A percentile compares a stretch with the other conserved stretches of the same genome.
Evolutionary conservation across 2,797 vertebrate species (phyloP).

Genomic region (Gambelia wislizenii): DNA sequence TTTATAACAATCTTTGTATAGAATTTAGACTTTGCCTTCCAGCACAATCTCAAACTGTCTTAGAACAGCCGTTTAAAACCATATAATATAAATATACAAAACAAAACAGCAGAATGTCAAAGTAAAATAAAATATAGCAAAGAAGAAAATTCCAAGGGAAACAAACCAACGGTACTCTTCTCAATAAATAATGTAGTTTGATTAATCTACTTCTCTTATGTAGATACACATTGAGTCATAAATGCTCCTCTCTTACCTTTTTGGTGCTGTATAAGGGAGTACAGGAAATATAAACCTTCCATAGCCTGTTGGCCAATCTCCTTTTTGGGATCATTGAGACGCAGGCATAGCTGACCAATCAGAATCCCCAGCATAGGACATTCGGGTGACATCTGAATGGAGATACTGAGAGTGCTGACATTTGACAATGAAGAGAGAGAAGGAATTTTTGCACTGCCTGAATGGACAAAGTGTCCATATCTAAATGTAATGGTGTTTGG

Average conservation of each 20-base stretch:
- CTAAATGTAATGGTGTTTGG: background rate
- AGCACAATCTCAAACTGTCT: background rate
- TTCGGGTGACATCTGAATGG: slow-evolving; percentile 52
- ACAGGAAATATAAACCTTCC: slow-evolving; percentile 64
- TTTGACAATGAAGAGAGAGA: background rate
- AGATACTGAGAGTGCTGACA: background rate
- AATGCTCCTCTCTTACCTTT: slow-evolving; percentile 51
- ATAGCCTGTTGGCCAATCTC: slow-evolving; percentile 61
- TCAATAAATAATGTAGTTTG: background rate
- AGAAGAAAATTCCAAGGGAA: background rate
- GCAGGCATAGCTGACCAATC: slow-evolving; percentile 65
- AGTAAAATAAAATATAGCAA: background rate
- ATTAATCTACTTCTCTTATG: background rate
- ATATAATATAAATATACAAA: background rate
- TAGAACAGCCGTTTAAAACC: background rate
- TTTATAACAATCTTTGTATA: background rate
- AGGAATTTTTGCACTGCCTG: background rate
- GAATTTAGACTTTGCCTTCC: background rate
- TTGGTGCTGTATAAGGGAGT: slow-evolving; percentile 60
- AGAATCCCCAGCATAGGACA: slow-evolving; percentile 59
- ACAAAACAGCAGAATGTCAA: background rate
- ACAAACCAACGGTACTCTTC: background rate
- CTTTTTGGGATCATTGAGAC: slow-evolving; percentile 58
- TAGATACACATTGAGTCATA: background rate
- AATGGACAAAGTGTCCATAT: background rate